phyloP scores from a whole-genome alignment of 2,888 invertebrate species.

The Mesochorus sp. region DNA sequence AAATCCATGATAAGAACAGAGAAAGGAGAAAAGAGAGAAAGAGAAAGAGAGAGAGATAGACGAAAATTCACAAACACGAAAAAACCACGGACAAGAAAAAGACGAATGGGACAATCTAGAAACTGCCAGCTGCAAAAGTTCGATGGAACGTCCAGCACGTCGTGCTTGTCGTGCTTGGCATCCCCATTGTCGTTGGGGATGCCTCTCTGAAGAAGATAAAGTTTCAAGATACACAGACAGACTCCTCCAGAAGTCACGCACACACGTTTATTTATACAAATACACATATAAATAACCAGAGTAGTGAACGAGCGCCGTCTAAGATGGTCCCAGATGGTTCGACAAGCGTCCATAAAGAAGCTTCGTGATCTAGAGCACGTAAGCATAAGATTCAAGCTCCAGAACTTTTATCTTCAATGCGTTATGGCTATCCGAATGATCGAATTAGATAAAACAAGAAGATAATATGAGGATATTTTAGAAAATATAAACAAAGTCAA shows the following conservation, averaged over 20 bases:
- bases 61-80: too few species aligned
- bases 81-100: too few species aligned
- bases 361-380: slow-evolving; percentile 54
- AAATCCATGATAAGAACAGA: too few species aligned
- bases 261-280: background rate
- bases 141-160: slow-evolving; percentile 22
- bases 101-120: slow-evolving; percentile 34
- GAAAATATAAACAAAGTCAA: background rate
- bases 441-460: background rate
- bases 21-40: slow-evolving; percentile 5
- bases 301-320: slow-evolving; percentile 34
- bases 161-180: slow-evolving; percentile 22
- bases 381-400: slow-evolving; percentile 49
- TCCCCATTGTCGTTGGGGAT: slow-evolving; percentile 9
- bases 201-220: slow-evolving; percentile 39
- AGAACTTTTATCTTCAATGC: slow-evolving; percentile 6
- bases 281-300: background rate
- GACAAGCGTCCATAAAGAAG: slow-evolving; percentile 71
- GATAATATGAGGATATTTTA: background rate
- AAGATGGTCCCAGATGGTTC: slow-evolving; percentile 66
- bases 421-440: background rate
- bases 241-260: slow-evolving; percentile 1
- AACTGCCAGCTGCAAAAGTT: slow-evolving; percentile 32
- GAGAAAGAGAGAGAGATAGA: too few species aligned
- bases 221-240: slow-evolving; percentile 19